These are phyloP conservation scores for Hipparchia semele DNA, from an alignment of 2,888 invertebrate genomes.

Conservation along the genomic window DNA sequence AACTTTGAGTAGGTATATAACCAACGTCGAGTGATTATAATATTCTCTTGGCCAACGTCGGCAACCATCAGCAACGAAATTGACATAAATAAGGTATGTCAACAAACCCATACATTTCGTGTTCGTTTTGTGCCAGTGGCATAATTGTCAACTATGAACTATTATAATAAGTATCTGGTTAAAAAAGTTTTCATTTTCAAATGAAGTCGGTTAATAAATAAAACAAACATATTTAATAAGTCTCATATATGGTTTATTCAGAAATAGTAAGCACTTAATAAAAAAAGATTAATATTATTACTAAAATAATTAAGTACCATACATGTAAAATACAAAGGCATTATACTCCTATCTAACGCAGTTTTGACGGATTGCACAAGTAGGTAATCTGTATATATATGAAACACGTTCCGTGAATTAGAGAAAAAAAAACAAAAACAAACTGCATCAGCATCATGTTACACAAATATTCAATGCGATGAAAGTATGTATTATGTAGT, in stretches of 20 bases:
- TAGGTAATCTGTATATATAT: neutral
- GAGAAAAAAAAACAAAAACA: neutral
- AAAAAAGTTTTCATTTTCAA: neutral
- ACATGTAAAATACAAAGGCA: conserved; percentile 10
- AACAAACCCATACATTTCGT: neutral
- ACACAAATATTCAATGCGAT: neutral
- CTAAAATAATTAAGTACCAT: conserved; percentile 11
- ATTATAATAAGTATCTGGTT: too few relatives aligned
- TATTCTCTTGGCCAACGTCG: too few relatives aligned
- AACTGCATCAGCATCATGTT: conserved; percentile 8
- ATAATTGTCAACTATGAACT: too few relatives aligned
- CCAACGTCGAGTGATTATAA: too few relatives aligned
- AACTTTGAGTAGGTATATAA: neutral
- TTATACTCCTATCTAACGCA: neutral
- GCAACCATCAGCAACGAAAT: too few relatives aligned
- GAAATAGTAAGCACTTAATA: conserved; percentile 1
- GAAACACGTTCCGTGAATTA: neutral
- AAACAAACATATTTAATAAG: conserved; percentile 6
- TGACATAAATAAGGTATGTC: too few relatives aligned
- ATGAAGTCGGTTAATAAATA: neutral
- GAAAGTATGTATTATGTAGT: neutral
- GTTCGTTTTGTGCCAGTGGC: too few relatives aligned
- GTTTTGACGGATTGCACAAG: neutral
- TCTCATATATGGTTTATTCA: conserved; percentile 8
- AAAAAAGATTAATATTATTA: neutral